These are phyloP conservation scores for Stratiomys singularior DNA, from an alignment of 2,888 invertebrate genomes.

Conservation along the genomic window DNA sequence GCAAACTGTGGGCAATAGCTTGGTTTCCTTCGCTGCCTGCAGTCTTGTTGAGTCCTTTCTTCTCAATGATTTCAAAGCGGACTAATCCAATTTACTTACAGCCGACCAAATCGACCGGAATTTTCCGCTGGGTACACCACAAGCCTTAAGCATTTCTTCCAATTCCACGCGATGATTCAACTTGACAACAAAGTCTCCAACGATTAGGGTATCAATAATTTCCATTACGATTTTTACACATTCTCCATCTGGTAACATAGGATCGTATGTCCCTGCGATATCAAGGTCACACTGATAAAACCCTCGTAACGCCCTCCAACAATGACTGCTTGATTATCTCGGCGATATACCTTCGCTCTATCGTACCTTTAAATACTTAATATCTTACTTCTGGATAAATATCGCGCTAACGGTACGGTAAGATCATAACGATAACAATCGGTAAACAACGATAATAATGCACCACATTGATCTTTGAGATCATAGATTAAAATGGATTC, in stretches of 20 bases:
- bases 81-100: slow-evolving; percentile 99
- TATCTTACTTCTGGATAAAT: slow-evolving; percentile 98
- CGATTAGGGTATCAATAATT: slow-evolving; percentile 81
- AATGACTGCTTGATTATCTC: slow-evolving; percentile 98
- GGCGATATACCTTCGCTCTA: slow-evolving; percentile 97
- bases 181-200: slow-evolving; percentile 91
- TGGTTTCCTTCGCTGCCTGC: too few species aligned
- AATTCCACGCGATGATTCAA: slow-evolving; percentile 93
- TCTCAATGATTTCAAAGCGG: slow-evolving; percentile 89
- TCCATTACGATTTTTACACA: slow-evolving; percentile 95
- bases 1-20: too few species aligned
- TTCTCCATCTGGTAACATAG: slow-evolving; percentile 97
- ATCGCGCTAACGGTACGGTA: slow-evolving; percentile 97
- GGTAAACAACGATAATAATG: slow-evolving; percentile 92
- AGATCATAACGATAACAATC: slow-evolving; percentile 98
- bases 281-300: slow-evolving; percentile 99
- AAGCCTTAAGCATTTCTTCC: slow-evolving; percentile 97
- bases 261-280: slow-evolving; percentile 95
- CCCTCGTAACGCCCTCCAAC: slow-evolving; percentile 95
- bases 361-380: slow-evolving; percentile 95
- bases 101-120: slow-evolving; percentile 96
- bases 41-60: slow-evolving; percentile 84
- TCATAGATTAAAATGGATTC: slow-evolving; percentile 99
- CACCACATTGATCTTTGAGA: slow-evolving; percentile 97
- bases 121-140: slow-evolving; percentile 89